Conservation (phyloP, 2,888 invertebrate genomes). For the Ormyrus nitidulus region DNA sequence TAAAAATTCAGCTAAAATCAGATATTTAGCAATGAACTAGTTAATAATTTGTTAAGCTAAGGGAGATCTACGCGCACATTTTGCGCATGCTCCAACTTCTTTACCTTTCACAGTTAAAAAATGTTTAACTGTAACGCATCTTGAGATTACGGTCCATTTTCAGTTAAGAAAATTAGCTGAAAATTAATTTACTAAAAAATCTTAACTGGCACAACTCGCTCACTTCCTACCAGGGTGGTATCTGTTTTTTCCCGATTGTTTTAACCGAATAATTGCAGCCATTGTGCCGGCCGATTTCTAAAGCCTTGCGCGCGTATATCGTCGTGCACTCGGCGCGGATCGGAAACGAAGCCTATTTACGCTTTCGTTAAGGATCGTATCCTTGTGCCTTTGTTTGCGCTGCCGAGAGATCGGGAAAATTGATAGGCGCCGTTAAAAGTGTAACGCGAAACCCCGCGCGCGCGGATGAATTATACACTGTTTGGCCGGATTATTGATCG, state of each 20-base stretch:
- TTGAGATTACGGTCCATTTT: no score
- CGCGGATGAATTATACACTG: no score
- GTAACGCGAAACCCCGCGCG: background rate
- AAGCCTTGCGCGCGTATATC: background rate
- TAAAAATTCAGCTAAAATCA: background rate
- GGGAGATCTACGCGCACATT: no score
- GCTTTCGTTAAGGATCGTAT: background rate
- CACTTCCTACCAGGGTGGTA: no score
- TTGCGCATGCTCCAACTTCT: no score
- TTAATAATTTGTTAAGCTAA: no score
- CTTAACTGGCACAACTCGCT: no score
- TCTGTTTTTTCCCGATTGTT: background rate
- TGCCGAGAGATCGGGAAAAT: slow-evolving; percentile 16
- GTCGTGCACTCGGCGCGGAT: background rate
- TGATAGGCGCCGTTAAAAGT: slow-evolving; percentile 8
- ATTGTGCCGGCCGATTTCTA: background rate
- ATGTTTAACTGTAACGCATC: no score
- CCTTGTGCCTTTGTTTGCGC: slow-evolving; percentile 1
- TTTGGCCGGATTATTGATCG: background rate
- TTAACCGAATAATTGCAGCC: slow-evolving; percentile 2
- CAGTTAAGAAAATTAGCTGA: no score
- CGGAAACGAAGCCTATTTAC: slow-evolving; percentile 7
- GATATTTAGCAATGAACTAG: background rate
- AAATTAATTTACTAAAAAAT: no score
- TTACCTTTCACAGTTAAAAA: no score